These are phyloP conservation scores for Lithophane leautieri DNA, from an alignment of 2,888 invertebrate genomes.

Conservation along the genomic window DNA sequence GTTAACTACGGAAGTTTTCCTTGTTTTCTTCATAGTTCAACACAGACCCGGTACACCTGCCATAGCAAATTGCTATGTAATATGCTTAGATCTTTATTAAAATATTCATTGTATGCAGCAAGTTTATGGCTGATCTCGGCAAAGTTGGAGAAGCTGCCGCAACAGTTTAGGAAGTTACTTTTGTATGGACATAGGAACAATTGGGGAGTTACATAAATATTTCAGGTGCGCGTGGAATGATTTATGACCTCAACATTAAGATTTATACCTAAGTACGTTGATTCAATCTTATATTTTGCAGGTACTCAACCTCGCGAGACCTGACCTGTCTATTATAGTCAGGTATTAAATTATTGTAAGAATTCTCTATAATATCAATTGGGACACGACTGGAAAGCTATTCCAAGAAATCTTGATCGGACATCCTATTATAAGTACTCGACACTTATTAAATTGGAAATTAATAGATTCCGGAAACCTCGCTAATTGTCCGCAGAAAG, in stretches of 20 bases:
- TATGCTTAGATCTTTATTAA: conserved; percentile 57
- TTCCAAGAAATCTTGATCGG: not conserved
- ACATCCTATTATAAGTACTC: not conserved
- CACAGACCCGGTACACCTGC: conserved; percentile 12
- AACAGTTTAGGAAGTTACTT: conserved; percentile 63
- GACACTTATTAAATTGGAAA: conserved; percentile 25
- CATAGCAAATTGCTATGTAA: conserved; percentile 47
- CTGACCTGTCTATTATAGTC: not conserved
- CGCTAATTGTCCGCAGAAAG: conserved; percentile 65
- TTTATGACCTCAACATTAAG: conserved; percentile 18
- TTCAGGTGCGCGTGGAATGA: conserved; percentile 33
- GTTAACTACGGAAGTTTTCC: not conserved
- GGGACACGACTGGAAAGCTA: conserved; percentile 1
- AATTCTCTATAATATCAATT: not conserved
- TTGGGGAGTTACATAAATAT: conserved; percentile 44
- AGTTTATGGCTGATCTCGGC: conserved; percentile 62
- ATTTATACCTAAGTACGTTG: not conserved
- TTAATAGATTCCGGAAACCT: conserved; percentile 69
- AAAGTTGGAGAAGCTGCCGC: conserved; percentile 60
- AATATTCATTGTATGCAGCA: conserved; percentile 62
- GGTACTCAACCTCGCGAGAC: not conserved
- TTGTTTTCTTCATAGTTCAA: conserved; percentile 24
- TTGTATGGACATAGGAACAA: conserved; percentile 40
- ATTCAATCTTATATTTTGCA: conserved; percentile 7
- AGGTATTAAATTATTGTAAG: not conserved